Evolutionary conservation across 2,797 vertebrate species (phyloP).

Genomic region (Harpagifer antarcticus): DNA sequence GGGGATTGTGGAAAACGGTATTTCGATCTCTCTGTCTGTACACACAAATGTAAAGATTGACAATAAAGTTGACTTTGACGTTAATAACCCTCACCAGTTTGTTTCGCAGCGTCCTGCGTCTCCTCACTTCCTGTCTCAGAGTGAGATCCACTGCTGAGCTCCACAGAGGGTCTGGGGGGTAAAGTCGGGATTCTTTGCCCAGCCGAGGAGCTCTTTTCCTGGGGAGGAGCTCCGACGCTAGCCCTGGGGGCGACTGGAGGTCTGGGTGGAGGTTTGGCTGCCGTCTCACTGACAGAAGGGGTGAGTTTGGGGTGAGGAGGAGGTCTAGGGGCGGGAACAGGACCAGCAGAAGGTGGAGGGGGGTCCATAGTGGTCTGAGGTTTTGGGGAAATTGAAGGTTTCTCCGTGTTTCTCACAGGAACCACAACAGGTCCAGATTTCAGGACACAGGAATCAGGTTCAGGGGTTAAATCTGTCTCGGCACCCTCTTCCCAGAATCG

Average conservation of each 20-base stretch:
- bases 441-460: background rate
- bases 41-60: too few species aligned
- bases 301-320: slow-evolving; percentile 51
- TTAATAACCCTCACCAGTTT: slow-evolving; percentile 46
- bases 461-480: slow-evolving; percentile 36
- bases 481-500: slow-evolving; percentile 82
- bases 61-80: too few species aligned
- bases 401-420: slow-evolving; percentile 20
- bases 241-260: slow-evolving; percentile 81
- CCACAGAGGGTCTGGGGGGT: slow-evolving; percentile 71
- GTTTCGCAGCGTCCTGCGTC: background rate
- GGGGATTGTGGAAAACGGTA: too few species aligned
- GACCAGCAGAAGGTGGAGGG: background rate
- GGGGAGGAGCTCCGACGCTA: slow-evolving; percentile 49
- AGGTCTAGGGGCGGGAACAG: slow-evolving; percentile 60
- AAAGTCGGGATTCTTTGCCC: slow-evolving; percentile 46
- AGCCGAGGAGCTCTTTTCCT: slow-evolving; percentile 65
- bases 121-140: background rate
- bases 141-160: background rate
- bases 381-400: slow-evolving; percentile 43
- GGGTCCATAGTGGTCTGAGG: slow-evolving; percentile 20
- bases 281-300: slow-evolving; percentile 58
- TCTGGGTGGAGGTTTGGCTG: slow-evolving; percentile 72
- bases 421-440: slow-evolving; percentile 19
- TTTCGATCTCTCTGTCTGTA: too few species aligned